Evolutionary conservation across 2,113 vertebrate species (phyloP).

Genomic region (Vulpes lagopus): DNA sequence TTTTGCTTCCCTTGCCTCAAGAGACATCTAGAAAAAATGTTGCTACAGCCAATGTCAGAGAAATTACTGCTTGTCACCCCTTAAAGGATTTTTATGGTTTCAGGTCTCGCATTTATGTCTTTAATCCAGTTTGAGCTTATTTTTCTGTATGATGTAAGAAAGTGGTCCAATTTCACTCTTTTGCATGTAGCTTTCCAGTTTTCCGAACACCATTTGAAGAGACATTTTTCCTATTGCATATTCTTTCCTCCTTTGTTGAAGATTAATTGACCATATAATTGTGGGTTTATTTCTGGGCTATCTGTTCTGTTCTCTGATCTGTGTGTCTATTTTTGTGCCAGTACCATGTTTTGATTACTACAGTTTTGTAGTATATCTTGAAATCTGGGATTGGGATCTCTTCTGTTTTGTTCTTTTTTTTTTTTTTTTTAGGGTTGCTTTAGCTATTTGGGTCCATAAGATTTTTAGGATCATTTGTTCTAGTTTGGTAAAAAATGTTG

Average conservation of each 20-base stretch:
- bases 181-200: neutral
- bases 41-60: neutral
- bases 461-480: neutral
- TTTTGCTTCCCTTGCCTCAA: neutral
- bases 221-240: neutral
- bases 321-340: neutral
- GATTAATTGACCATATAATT: neutral
- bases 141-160: neutral
- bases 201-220: neutral
- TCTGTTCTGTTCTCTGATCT: neutral
- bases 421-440: neutral
- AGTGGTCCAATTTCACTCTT: neutral
- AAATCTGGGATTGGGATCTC: neutral
- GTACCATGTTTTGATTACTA: neutral
- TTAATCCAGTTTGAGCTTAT: neutral
- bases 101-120: neutral
- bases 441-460: neutral
- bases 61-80: neutral
- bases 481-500: neutral
- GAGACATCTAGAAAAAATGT: neutral
- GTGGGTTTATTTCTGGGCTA: neutral
- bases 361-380: neutral
- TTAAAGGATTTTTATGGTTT: neutral
- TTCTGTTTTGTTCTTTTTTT: neutral
- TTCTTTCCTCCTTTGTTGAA: neutral